Evolutionary conservation across 2,888 invertebrate species (phyloP), one percentile per base, ranked within the genome.

Genomic region (Sialis fuliginosa): DNA sequence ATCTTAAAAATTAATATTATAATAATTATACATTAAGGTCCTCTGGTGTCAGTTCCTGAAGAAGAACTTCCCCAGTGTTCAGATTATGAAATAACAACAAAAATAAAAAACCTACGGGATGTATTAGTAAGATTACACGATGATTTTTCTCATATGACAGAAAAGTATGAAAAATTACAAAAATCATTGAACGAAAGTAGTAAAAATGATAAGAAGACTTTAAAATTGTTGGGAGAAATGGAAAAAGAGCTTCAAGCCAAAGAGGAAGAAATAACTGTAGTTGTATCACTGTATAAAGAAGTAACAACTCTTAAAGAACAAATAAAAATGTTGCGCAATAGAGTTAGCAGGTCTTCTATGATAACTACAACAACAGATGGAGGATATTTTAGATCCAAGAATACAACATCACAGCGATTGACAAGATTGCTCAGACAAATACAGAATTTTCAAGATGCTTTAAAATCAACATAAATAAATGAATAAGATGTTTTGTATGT

Each of bases 211-310:
- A 52, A 52, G 13, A 55, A 53, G 9, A 48, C 54, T 1, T 6
- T 58, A n/a, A 56, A 58, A 39, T 56, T 63, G 51, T 50, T 66
- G 44, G 62, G 62, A 48, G 49, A 52, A 7, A 54, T 66, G 51
- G 66, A 66, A 49, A 54, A 53, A 33, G 58, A 62, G 43, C 52
- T 60, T 13, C 60, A 56, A 37, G 61, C 60, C 41, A 66, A 66
- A 52, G 66, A 66, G 52, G 62, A 63, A 45, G 66, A 66, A 52
- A 66, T 66, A 5, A 60, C 58, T 8, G 64, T 64, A 60, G 65
- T 66, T 13, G 63, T 66, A 62, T 52, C 59, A 1, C 52, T 66
- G 13, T 65, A 63, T 49, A 63, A 62, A 39, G 66, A 66, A 52
- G 64, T 67, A n/a, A 41, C 63, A 41, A 62, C 62, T 5, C 52